Evolutionary conservation across 2,797 vertebrate species (phyloP), one percentile per base, ranked within the genome.

Genomic region (Acrocephalus scirpaceus): DNA sequence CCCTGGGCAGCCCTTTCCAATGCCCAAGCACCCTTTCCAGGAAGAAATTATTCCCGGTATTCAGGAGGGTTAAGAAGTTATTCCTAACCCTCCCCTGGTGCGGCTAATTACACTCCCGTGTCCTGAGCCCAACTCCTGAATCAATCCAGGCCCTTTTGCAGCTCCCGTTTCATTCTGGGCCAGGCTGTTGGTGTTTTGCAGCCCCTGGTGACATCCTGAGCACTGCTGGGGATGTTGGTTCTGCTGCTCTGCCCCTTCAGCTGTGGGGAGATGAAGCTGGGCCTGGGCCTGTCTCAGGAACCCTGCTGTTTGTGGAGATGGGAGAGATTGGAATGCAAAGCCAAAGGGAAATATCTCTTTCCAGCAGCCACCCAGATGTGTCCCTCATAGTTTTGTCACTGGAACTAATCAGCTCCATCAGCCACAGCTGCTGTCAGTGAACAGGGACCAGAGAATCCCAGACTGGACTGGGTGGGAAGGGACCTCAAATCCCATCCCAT

Each of bases 101-200:
- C 75, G 45, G 50, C 16, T 12, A 3, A 7, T 30, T 7, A 13
- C 51, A 16, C 20, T 34, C 19, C 25, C 0, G 0, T 40, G 62
- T 16, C 40, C 45, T 9, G 38, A 61, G 64, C 38, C 9, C n/a
- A 62, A 1, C 10, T 2, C 44, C 84, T 60, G 7, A 3, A 13
- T 40, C 5, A 45, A 26, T 19, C 47, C 44, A 20, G 64, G 64
- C 40, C 32, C 19, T 56, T 62, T 5, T 50, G 51, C 79, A 66
- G 60, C 18, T 32, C 58, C 0, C 30, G 5, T 61, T 62, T n/a
- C 71, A 58, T 7, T 23, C 71, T 32, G 26, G 20, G 18, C 58
- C 16, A 67, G 40, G 48, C 2, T 8, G 5, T 19, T 73, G 22
- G 38, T 44, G 67, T 17, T 67, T 25, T 13, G 34, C 47, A 86